Conservation (phyloP, 2,888 invertebrate species). For the Heterodera filipjevi region DNA sequence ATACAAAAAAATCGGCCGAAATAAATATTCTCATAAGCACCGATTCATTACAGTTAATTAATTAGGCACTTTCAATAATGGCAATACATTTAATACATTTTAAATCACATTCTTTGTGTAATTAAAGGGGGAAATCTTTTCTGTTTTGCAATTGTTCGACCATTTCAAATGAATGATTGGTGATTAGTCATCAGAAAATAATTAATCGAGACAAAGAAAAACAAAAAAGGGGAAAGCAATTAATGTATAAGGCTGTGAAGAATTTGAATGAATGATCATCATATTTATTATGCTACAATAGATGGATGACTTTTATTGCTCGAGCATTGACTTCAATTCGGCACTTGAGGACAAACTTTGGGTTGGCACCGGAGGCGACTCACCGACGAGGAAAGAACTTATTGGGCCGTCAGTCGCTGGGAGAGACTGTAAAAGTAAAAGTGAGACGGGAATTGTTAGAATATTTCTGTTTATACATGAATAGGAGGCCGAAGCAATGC, state of each 20-base stretch:
- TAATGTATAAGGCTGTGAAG: background rate
- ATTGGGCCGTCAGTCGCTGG: background rate
- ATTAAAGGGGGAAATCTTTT: no score
- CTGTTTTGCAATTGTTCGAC: background rate
- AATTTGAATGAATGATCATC: background rate
- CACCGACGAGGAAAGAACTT: slow-evolving; percentile 24
- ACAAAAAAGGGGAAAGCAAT: background rate
- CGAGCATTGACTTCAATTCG: slow-evolving; percentile 33
- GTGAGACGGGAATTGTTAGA: background rate
- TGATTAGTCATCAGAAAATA: background rate
- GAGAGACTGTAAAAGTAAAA: background rate
- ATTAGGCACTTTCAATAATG: no score
- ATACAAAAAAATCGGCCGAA: no score
- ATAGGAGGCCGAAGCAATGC: slow-evolving; percentile 12
- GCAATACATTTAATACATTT: background rate
- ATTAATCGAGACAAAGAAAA: background rate
- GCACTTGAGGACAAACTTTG: slow-evolving; percentile 16
- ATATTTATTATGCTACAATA: background rate
- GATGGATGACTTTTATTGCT: slow-evolving; percentile 4
- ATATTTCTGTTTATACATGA: background rate
- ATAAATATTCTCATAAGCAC: no score
- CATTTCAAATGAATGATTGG: background rate
- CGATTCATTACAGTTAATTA: no score
- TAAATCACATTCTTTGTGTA: background rate
- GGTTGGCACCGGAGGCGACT: slow-evolving; percentile 7